phyloP scores from a whole-genome alignment of 2,797 vertebrate genomes.

The Ispidina lecontei region DNA sequence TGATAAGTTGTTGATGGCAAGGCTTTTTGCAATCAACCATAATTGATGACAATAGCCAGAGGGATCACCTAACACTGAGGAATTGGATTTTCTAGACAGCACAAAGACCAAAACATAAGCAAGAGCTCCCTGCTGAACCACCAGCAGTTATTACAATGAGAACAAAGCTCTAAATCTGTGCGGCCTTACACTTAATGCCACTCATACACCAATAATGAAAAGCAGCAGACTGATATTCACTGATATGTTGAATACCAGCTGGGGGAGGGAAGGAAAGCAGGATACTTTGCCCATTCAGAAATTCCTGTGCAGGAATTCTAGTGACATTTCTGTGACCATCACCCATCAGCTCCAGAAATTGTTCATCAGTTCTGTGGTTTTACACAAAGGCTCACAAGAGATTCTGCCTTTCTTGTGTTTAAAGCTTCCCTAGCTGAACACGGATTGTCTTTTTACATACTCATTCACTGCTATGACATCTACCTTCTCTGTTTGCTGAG shows the following conservation, averaged over 20 bases:
- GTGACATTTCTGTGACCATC: neutral
- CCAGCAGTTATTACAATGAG: neutral
- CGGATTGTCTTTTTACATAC: neutral
- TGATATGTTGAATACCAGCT: neutral
- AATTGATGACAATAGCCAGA: neutral
- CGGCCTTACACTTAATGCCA: neutral
- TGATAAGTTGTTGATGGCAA: neutral
- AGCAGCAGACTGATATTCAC: neutral
- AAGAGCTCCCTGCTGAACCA: neutral
- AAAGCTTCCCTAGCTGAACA: neutral
- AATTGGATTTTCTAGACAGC: neutral
- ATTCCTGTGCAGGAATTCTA: neutral
- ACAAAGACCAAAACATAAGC: neutral
- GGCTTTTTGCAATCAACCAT: neutral
- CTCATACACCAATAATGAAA: neutral
- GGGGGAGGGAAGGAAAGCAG: neutral
- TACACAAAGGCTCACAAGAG: neutral
- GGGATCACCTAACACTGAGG: neutral
- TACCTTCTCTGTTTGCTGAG: constrained; percentile 23
- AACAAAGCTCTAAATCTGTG: neutral
- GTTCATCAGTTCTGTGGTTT: accelerated
- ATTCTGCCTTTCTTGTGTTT: neutral
- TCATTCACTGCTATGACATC: neutral
- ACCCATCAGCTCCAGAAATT: neutral
- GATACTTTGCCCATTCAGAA: neutral